Percentiles rank a stretch among this genome's conserved stretches.
phyloP scores from a whole-genome alignment of 2,113 vertebrate genomes.

The Monopterus albus region DNA sequence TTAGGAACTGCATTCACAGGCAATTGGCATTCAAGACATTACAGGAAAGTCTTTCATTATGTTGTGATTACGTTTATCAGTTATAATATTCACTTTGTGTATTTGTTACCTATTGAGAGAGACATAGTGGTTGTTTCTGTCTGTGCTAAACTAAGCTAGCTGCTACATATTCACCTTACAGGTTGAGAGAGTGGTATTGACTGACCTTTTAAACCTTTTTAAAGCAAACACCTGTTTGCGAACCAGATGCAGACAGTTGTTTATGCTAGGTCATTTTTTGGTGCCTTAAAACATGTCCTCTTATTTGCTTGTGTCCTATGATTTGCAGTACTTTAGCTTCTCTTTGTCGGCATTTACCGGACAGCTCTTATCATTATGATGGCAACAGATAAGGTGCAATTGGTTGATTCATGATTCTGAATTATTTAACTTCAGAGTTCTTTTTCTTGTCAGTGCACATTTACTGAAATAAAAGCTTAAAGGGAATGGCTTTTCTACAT shows the following conservation, averaged over 20 bases:
- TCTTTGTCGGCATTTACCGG: constrained; percentile 21
- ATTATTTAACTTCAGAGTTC: constrained; percentile 7
- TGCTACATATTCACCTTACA: too few species aligned
- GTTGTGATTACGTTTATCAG: neutral
- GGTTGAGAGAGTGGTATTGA: too few species aligned
- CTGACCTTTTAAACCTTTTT: too few species aligned
- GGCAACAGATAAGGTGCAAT: constrained; percentile 42
- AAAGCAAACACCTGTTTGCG: too few species aligned
- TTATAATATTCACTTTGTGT: constrained; percentile 3
- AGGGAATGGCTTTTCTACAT: constrained; percentile 3
- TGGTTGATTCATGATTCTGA: constrained; percentile 33
- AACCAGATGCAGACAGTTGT: too few species aligned
- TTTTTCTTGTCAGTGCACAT: neutral
- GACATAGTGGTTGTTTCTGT: too few species aligned
- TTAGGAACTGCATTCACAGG: constrained; percentile 45
- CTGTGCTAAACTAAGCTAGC: too few species aligned
- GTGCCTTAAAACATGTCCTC: too few species aligned
- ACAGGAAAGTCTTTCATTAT: constrained; percentile 13
- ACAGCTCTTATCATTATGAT: constrained; percentile 40
- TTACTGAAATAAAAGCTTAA: constrained; percentile 18
- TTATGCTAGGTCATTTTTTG: too few species aligned
- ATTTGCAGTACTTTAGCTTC: constrained; percentile 6
- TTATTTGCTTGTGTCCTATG: too few species aligned
- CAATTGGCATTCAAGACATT: constrained; percentile 46
- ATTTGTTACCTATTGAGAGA: too few species aligned